Conservation (phyloP, 2,113 vertebrate genomes). For the Pachycephala philippinensis region DNA sequence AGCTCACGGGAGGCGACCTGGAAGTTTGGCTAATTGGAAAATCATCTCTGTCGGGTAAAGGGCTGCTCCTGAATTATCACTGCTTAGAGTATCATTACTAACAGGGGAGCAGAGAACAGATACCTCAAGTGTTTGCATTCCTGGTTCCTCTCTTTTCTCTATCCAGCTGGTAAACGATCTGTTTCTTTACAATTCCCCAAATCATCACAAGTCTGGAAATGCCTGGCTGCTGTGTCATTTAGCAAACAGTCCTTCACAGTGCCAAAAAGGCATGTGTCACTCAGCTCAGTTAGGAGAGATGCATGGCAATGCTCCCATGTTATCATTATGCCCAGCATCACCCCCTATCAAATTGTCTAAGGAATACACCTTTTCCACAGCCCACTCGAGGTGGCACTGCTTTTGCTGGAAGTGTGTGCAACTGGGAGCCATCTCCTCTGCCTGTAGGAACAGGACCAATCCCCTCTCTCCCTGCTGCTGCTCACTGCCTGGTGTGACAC, state of each 20-base stretch:
- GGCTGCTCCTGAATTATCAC: constrained; percentile 8
- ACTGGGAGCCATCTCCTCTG: neutral
- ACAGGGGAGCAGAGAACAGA: neutral
- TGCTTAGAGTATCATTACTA: neutral
- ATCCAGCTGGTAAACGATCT: neutral
- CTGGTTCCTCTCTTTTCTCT: neutral
- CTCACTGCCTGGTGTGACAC: accelerated
- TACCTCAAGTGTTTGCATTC: neutral
- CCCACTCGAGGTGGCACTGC: accelerated
- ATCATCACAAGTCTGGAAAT: neutral
- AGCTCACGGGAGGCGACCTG: neutral
- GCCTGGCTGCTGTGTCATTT: neutral
- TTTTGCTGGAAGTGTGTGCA: neutral
- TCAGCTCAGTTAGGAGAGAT: neutral
- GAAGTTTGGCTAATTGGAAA: constrained; percentile 29
- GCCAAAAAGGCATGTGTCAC: neutral
- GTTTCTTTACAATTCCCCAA: neutral
- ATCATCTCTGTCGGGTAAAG: constrained; percentile 32
- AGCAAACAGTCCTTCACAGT: neutral
- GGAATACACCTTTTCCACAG: neutral
- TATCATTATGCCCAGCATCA: neutral
- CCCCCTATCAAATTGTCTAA: neutral
- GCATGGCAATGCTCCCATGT: neutral
- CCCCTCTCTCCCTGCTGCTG: neutral
- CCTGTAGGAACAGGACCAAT: neutral